These are phyloP conservation scores for Odocoileus virginianus DNA, from an alignment of 2,113 vertebrate species.

Conservation along the genomic window DNA sequence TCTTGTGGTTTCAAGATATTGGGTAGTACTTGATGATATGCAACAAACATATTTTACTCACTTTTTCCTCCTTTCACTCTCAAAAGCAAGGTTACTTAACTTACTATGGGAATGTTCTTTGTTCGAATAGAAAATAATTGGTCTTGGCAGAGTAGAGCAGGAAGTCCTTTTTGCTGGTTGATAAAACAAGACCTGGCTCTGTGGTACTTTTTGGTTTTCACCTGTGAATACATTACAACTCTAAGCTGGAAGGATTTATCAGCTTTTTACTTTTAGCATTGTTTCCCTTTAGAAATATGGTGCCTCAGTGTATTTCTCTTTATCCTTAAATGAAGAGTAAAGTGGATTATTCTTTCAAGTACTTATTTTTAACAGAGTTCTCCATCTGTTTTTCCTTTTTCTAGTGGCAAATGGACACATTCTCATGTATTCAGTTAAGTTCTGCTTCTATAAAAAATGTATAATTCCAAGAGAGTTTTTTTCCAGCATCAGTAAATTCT, in stretches of 20 bases:
- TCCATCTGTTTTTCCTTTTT: background rate
- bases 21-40: background rate
- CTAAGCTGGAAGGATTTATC: background rate
- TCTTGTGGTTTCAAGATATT: background rate
- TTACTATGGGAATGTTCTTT: background rate
- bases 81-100: background rate
- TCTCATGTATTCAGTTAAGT: background rate
- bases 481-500: background rate
- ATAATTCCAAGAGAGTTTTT: background rate
- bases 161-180: background rate
- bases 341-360: background rate
- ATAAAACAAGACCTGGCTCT: slow-evolving; percentile 1
- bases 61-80: background rate
- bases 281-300: background rate
- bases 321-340: background rate
- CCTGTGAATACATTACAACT: background rate
- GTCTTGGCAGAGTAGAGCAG: background rate
- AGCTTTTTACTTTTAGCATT: slow-evolving; percentile 11
- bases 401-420: background rate
- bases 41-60: background rate
- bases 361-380: background rate
- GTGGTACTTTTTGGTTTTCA: background rate
- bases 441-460: background rate
- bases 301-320: background rate
- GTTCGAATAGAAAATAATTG: slow-evolving; percentile 8